Conservation (phyloP, 2,888 invertebrate species). For the Melieria picta region DNA sequence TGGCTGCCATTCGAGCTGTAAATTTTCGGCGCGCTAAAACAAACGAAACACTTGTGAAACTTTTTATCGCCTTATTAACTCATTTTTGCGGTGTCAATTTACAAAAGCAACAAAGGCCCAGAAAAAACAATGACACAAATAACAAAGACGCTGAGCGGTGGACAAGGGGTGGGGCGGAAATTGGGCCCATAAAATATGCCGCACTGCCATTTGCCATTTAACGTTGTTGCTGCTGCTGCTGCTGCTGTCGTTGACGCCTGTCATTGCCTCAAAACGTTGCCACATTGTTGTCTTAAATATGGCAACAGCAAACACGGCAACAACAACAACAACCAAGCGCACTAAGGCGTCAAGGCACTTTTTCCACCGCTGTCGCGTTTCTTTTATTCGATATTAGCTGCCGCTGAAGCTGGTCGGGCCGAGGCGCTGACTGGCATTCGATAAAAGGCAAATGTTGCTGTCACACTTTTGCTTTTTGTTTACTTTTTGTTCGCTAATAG, state of each 20-base stretch:
- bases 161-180: constrained; percentile 14
- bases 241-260: background rate
- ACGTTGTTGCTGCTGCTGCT: background rate
- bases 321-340: too few relatives aligned
- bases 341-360: too few relatives aligned
- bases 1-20: too few relatives aligned
- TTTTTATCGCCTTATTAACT: constrained; percentile 62
- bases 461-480: too few relatives aligned
- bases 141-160: constrained; percentile 21
- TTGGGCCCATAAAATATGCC: constrained; percentile 31
- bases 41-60: constrained; percentile 40
- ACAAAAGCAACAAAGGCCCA: constrained; percentile 38
- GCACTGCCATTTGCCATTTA: background rate
- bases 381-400: too few relatives aligned
- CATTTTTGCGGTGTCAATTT: constrained; percentile 63
- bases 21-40: too few relatives aligned
- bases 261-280: background rate
- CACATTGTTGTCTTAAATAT: background rate
- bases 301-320: background rate
- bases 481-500: too few relatives aligned
- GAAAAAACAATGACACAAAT: constrained; percentile 38
- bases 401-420: too few relatives aligned
- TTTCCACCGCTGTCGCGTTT: too few relatives aligned
- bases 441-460: too few relatives aligned
- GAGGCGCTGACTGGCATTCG: too few relatives aligned